Base-by-base conservation (phyloP, 2,888 invertebrate genomes). In the Drosophila limbata region DNA sequence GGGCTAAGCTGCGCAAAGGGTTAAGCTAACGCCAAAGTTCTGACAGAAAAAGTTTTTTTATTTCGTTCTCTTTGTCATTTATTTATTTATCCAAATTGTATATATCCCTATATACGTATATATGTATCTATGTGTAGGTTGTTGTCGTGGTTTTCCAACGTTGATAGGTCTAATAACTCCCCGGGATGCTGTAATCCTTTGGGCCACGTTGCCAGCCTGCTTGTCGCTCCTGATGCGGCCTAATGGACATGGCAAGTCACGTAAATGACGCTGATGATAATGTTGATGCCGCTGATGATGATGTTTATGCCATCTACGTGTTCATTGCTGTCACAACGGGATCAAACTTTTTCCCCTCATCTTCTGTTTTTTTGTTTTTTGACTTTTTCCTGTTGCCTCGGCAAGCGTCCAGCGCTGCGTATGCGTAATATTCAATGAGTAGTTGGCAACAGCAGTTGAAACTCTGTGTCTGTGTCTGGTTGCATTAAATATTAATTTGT, bases 101-200 rank as follows among this genome's bases (percentile, higher is more conserved):
- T 40, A 21, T 61, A 35, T 42, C 35, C 35, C 5, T 35, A 13
- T 13, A 13, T 33, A 11, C 28, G 52, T 28, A n/a, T 56, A 25
- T 59, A n/a, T 45, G 25, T 51, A 39, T 57, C 13, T 66, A 45
- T 61, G 37, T 28, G 40, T 42, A 25, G 25, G 15, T 66, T 68
- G 52, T 50, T 56, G 60, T 19, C 45, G 66, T 37, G 62, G 55
- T 59, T 60, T 74, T 77, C 61, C 52, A 65, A 64, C 63, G 74
- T 60, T 80, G 79, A 87, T 84, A 78, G 84, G 85, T 80, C 88
- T 84, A 84, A 84, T 84, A 87, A 84, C 88, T 87, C 82, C 80
- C 80, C 65, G 72, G 84, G 83, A 59, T 66, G 73, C 71, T 76
- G 85, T 82, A 84, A 84, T 84, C 84, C 84, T 84, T 84, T 84